A percentile compares a stretch with the other conserved stretches of the same genome.
These are phyloP conservation scores for Lagodon rhomboides DNA, from an alignment of 2,797 vertebrate genomes.

Conservation along the genomic window DNA sequence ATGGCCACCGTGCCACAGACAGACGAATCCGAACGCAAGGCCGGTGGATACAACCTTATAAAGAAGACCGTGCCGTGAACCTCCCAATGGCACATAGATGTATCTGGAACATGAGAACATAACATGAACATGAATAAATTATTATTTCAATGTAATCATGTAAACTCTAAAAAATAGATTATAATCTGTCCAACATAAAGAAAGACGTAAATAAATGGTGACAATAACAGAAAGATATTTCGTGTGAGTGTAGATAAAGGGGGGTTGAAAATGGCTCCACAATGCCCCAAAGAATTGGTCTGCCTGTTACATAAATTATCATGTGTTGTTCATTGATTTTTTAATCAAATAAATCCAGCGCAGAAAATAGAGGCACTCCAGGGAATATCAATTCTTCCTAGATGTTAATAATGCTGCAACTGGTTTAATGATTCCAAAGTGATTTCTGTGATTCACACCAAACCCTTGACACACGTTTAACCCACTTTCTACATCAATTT, in stretches of 20 bases:
- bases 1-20: constrained; percentile 95
- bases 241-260: constrained; percentile 22
- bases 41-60: constrained; percentile 89
- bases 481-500: constrained; percentile 11
- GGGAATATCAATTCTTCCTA: constrained; percentile 37
- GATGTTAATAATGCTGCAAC: constrained; percentile 47
- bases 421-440: constrained; percentile 51
- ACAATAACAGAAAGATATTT: background rate
- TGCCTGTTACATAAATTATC: constrained; percentile 33
- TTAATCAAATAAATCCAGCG: constrained; percentile 45
- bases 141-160: background rate
- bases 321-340: constrained; percentile 52
- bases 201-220: background rate
- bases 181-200: background rate
- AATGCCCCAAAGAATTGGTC: constrained; percentile 15
- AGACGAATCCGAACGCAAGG: constrained; percentile 93
- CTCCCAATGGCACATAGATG: constrained; percentile 95
- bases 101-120: constrained; percentile 86
- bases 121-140: background rate
- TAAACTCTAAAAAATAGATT: background rate
- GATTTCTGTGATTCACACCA: constrained; percentile 33
- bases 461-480: constrained; percentile 37
- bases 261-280: constrained; percentile 17
- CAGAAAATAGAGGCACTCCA: constrained; percentile 42
- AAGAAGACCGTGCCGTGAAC: constrained; percentile 87